These are phyloP conservation scores for Neria commutata DNA, from an alignment of 2,888 invertebrate genomes.

Conservation along the genomic window DNA sequence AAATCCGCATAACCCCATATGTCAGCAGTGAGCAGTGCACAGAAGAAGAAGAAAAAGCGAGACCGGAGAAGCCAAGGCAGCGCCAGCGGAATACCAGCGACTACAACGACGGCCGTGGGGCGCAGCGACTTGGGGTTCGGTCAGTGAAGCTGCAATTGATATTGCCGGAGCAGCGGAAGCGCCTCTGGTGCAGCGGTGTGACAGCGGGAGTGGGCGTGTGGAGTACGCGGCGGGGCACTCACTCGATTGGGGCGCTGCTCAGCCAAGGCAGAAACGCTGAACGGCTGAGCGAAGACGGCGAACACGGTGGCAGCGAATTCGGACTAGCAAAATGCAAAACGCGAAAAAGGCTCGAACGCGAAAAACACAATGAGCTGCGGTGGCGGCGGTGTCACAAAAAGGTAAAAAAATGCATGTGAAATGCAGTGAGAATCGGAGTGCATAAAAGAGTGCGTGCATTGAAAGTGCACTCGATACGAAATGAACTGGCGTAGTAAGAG, in stretches of 20 bases:
- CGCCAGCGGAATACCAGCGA: no score
- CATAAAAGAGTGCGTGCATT: background rate
- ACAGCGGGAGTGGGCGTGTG: no score
- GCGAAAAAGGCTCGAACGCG: background rate
- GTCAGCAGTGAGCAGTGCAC: constrained; percentile 17
- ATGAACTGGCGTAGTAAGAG: background rate
- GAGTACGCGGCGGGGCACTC: no score
- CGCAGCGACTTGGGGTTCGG: no score
- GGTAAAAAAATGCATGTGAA: constrained; percentile 8
- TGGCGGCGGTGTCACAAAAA: constrained; percentile 21
- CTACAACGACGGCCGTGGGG: no score
- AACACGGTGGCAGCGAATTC: background rate
- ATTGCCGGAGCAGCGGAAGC: no score
- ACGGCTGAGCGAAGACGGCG: background rate
- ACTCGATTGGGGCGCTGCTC: constrained; percentile 18
- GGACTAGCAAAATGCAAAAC: background rate
- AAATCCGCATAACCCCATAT: constrained; percentile 29
- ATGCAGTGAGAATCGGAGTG: background rate
- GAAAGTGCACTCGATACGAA: constrained; percentile 7
- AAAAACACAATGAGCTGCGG: constrained; percentile 29
- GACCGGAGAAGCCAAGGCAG: background rate
- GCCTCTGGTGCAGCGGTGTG: no score
- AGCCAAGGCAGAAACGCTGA: constrained; percentile 1
- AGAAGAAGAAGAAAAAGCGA: background rate
- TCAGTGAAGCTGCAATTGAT: no score